Evolutionary conservation across 2,888 invertebrate species (phyloP).

Genomic region (Phanerotoma sp.): DNA sequence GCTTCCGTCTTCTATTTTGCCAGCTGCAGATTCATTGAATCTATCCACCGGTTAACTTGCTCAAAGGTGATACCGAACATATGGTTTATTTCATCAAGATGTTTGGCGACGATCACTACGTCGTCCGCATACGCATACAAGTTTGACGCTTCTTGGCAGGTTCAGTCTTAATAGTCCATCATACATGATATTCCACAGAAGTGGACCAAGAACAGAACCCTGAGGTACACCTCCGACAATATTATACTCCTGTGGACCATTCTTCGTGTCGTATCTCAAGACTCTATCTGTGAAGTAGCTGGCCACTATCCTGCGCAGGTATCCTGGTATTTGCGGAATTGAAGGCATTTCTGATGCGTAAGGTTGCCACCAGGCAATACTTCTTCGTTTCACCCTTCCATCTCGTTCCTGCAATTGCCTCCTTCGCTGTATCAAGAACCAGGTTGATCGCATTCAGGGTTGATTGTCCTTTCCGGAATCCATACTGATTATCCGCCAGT

Average conservation of each 20-base stretch:
- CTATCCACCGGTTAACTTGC: conserved; percentile 6
- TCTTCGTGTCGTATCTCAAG: conserved; percentile 25
- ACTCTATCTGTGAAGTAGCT: conserved; percentile 29
- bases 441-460: conserved; percentile 24
- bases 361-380: conserved; percentile 12
- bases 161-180: conserved; percentile 14
- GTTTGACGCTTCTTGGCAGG: background rate
- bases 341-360: conserved; percentile 35
- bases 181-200: conserved; percentile 28
- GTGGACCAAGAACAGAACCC: conserved; percentile 24
- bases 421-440: conserved; percentile 15
- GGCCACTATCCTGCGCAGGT: conserved; percentile 27
- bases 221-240: conserved; percentile 26
- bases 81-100: conserved; percentile 13
- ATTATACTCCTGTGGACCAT: conserved; percentile 14
- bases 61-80: background rate
- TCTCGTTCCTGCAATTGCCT: conserved; percentile 25
- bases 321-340: conserved; percentile 33
- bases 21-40: conserved; percentile 37
- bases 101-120: conserved; percentile 23
- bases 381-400: conserved; percentile 21
- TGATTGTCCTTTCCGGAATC: conserved; percentile 27
- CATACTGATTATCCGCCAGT: conserved; percentile 23
- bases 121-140: conserved; percentile 24
- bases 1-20: conserved; percentile 33